Base-by-base conservation (phyloP, 2,113 vertebrate species). In the Mohoua ochrocephala region DNA sequence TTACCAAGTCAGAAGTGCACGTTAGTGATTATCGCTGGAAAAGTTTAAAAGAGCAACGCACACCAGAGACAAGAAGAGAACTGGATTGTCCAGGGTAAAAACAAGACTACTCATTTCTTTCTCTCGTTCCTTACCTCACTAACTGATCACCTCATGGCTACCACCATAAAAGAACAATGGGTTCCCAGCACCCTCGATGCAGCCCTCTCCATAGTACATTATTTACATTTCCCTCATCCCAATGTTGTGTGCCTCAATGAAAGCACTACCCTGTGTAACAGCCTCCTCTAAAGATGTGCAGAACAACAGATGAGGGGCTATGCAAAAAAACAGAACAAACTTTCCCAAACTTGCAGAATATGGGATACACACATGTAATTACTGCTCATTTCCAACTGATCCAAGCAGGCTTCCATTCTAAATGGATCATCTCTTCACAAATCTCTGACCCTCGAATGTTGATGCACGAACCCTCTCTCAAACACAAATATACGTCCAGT, bases 341-440 rank as follows among this genome's bases (percentile, higher is more conserved):
- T 26, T 30, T 6, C 26, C 61, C 61, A 69, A 80, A 76, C 27
- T 19, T 33, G 8, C 15, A 67, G 28, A 88, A 70, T 6, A 39
- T 5, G 6, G 24, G 19, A 90, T 14, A 45, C 31, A 63, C 28
- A 39, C 0, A 1, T 1, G 15, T 23, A 37, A 18, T 53, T 86
- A 59, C 13, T 56, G 39, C 33, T 71, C 37, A 37, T 52, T 83
- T 83, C 13, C 41, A 90, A 17, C 37, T 15, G 4, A 85, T 57
- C 6, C 50, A 64, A 93, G 68, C 20, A 79, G n/a, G 24, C 33
- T 65, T 44, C 49, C n/a, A 37, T 60, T 76, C 37, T 56, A 56
- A 74, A 81, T 0, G 1, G 15, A 78, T 26, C 0, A 0, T 13
- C 19, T 50, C 44, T 44, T 65, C 82, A 53, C n/a, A 54, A 19